Base-by-base conservation (phyloP, 2,113 vertebrate species). In the Chaenogobius annularis region DNA sequence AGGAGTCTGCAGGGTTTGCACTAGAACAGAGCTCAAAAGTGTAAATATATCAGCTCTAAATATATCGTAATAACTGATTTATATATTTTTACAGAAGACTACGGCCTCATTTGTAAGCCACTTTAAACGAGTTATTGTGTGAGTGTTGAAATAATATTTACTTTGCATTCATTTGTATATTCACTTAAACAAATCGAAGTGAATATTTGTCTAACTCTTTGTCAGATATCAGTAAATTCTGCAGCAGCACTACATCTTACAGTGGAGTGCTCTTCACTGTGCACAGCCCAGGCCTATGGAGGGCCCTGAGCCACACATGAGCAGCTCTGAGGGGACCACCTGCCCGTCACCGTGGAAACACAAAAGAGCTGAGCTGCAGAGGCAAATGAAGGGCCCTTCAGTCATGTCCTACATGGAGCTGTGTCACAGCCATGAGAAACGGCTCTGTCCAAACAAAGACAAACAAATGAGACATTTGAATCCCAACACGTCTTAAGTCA, bases 391-490 rank as follows among this genome's bases (percentile, higher is more conserved):
- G 83, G 67, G 78, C 82, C 48, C 80, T 81, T 65, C 74, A 74
- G 73, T 86, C 86, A 86, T 82, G 69, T 72, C 69, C 72, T 72
- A 55, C 73, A n/a, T 70, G 70, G 46, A 66, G 67, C 72, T 68
- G 66, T 77, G 78, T 37, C 75, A 72, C 72, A 68, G 83, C 74
- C 79, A 48, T 77, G 85, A 87, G 82, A 90, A 92, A 89, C 90
- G 88, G 87, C 88, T 91, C 87, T 90, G 73, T 89, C 54, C 81
- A 92, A 92, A 91, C 91, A 93, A 91, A 91, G 85, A 81, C 81
- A 93, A 91, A 82, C 92, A 93, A 93, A 93, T 92, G 37, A 86
- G 86, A 64, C 48, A 91, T 91, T 91, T 92, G 90, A 90, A 91
- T 92, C 85, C 83, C 80, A 92, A 90, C 88, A 89, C 88, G 68